Base-by-base conservation (phyloP, 1,140 invertebrate species). In the Papilio dardanus region DNA sequence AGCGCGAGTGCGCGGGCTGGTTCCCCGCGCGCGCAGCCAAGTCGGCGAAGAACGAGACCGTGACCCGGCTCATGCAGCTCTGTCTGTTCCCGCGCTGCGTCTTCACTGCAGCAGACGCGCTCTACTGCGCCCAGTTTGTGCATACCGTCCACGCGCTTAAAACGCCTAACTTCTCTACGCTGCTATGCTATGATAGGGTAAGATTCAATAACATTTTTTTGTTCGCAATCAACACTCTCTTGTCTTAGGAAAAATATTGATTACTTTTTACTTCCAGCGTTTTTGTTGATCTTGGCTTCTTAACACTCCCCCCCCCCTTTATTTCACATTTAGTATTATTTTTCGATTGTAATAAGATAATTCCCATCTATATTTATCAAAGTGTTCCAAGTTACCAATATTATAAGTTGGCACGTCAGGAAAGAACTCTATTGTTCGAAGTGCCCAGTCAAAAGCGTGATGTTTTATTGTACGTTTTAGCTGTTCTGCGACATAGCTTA, bases 401-500 rank as follows among this genome's bases (percentile, higher is more conserved):
- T n/a, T n/a, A n/a, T n/a, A n/a, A n/a, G n/a, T n/a, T n/a, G n/a
- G n/a, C n/a, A n/a, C n/a, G n/a, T n/a, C n/a, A n/a, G n/a, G n/a
- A n/a, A n/a, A n/a, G n/a, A n/a, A n/a, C n/a, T n/a, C n/a, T n/a
- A n/a, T n/a, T n/a, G n/a, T n/a, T n/a, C n/a, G n/a, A n/a, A n/a
- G n/a, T n/a, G n/a, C n/a, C n/a, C n/a, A n/a, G n/a, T n/a, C n/a
- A n/a, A n/a, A n/a, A n/a, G n/a, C n/a, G n/a, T n/a, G n/a, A n/a
- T n/a, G n/a, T n/a, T 37, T 37, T 37, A 10, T 37, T 37, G 74
- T 14, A 40, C 7, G 2, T 74, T 31, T 12, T 16, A 99, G 98
- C 96, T 99, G 77, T 99, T 99, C 93, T 99, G 98, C 95, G 99
- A 99, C 95, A 99, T 99, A 77, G 99, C 98, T 3, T 99, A 99